These are phyloP conservation scores for Garra rufa DNA, from an alignment of 2,113 vertebrate genomes.

Conservation along the genomic window DNA sequence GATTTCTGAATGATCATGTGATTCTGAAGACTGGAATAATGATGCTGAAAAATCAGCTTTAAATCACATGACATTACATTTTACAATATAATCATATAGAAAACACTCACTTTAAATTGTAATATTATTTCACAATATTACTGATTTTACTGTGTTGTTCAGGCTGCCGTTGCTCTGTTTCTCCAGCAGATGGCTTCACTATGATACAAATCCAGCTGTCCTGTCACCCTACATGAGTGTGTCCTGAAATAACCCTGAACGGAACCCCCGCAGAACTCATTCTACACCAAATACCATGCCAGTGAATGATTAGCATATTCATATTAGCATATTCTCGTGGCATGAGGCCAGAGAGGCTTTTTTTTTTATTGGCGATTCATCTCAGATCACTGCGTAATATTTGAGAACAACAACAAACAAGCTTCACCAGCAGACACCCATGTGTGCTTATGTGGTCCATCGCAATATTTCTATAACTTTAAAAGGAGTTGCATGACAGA, in stretches of 20 bases:
- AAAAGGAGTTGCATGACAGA: not conserved
- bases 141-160: not conserved
- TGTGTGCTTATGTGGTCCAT: not conserved
- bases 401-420: not conserved
- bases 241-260: conserved; percentile 31
- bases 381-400: not conserved
- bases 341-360: not conserved
- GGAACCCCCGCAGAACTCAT: too few species aligned
- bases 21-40: not conserved
- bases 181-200: conserved; percentile 47
- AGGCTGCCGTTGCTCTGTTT: not conserved
- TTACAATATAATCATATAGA: not conserved
- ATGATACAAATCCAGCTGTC: not conserved
- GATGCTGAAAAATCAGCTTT: not conserved
- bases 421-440: too few species aligned
- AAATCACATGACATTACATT: not conserved
- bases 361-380: too few species aligned
- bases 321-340: not conserved
- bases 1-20: not conserved
- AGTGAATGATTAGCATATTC: not conserved
- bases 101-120: not conserved
- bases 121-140: not conserved
- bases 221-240: not conserved
- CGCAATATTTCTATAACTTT: not conserved
- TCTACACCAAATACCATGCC: not conserved